Percentiles rank a stretch among this genome's conserved stretches.
Evolutionary conservation across 2,888 invertebrate genomes (phyloP).

Genomic region (Tuta absoluta): DNA sequence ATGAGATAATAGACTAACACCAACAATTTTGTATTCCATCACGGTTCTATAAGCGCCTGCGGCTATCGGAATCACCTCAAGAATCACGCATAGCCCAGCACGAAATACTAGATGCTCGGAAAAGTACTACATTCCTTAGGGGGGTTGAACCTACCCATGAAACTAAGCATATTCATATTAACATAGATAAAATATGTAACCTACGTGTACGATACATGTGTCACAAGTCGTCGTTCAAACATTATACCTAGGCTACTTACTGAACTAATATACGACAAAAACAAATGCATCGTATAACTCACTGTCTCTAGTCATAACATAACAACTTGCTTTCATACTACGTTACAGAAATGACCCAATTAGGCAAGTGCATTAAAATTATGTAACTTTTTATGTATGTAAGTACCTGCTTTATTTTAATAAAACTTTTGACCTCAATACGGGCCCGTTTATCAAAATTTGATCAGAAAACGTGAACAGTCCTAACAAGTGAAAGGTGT

Average conservation of each 20-base stretch:
- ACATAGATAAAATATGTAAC: too few relatives aligned
- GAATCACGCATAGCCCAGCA: conserved; percentile 3
- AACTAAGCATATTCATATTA: too few relatives aligned
- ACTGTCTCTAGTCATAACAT: conserved; percentile 2
- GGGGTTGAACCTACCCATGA: too few relatives aligned
- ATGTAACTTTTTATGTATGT: background rate
- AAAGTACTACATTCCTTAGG: too few relatives aligned
- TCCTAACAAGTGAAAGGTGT: conserved; percentile 42
- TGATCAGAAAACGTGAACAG: conserved; percentile 9
- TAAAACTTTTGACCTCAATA: conserved; percentile 17
- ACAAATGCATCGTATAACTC: conserved; percentile 10
- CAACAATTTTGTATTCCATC: conserved; percentile 10
- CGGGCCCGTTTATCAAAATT: conserved; percentile 26
- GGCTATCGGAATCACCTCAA: conserved; percentile 3
- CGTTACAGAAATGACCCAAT: background rate
- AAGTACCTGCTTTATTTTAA: background rate
- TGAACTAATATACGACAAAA: conserved; percentile 3
- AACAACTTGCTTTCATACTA: background rate
- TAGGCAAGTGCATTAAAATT: conserved; percentile 8
- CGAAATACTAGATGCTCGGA: too few relatives aligned
- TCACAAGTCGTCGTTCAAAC: too few relatives aligned
- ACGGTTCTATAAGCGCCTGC: conserved; percentile 11
- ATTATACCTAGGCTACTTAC: too few relatives aligned
- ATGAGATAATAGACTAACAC: background rate
- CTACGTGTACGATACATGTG: too few relatives aligned